Evolutionary conservation across 2,888 invertebrate genomes (phyloP).

Genomic region (Alsophila aescularia): DNA sequence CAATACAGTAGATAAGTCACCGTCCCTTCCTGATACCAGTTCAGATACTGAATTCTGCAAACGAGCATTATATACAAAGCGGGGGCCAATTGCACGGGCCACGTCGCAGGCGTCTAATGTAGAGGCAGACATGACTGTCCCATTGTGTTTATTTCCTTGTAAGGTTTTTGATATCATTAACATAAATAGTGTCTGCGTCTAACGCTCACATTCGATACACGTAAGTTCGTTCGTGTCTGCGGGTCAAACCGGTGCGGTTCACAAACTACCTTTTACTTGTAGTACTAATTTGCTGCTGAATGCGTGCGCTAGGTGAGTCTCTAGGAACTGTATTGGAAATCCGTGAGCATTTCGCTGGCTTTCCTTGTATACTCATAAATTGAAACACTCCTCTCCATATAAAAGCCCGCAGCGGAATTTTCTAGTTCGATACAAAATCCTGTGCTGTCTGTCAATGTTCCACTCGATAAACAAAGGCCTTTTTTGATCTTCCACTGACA

Average conservation of each 20-base stretch:
- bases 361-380: constrained; percentile 31
- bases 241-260: constrained; percentile 52
- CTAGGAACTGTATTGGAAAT: constrained; percentile 44
- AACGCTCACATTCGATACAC: constrained; percentile 69
- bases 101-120: constrained; percentile 75
- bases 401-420: constrained; percentile 26
- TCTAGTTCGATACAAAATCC: constrained; percentile 34
- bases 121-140: constrained; percentile 79
- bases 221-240: constrained; percentile 61
- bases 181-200: constrained; percentile 74
- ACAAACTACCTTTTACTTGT: constrained; percentile 53
- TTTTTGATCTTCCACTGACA: constrained; percentile 28
- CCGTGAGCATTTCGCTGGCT: constrained; percentile 29
- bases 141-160: constrained; percentile 81
- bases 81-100: constrained; percentile 71
- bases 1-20: constrained; percentile 71
- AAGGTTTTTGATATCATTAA: constrained; percentile 80
- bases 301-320: constrained; percentile 48
- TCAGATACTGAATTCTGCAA: constrained; percentile 75
- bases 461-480: constrained; percentile 23
- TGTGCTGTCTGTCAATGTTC: constrained; percentile 27
- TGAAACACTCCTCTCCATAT: constrained; percentile 29
- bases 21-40: constrained; percentile 70
- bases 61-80: constrained; percentile 81
- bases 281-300: constrained; percentile 58